Conservation (phyloP, 2,888 invertebrate genomes). For the Deroplatys truncata region DNA sequence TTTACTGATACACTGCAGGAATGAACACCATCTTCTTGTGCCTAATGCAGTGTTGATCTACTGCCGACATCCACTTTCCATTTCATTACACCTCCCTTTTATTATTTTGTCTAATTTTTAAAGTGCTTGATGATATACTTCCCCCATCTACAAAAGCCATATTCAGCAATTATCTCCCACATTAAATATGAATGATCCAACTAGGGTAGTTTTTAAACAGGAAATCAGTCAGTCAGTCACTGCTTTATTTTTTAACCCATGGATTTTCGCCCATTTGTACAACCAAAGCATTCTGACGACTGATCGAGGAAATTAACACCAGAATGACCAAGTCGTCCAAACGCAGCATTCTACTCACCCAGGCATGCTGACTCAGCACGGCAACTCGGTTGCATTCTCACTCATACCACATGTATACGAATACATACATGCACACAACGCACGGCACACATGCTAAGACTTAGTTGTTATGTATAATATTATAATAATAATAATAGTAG, state of each 20-base stretch:
- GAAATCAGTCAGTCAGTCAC: background rate
- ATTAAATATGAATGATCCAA: slow-evolving; percentile 16
- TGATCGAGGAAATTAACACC: background rate
- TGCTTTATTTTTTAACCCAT: background rate
- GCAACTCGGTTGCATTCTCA: background rate
- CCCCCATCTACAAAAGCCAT: slow-evolving; percentile 4
- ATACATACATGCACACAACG: slow-evolving; percentile 7
- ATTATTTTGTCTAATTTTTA: background rate
- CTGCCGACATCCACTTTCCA: background rate
- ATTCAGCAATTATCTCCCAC: slow-evolving; percentile 4
- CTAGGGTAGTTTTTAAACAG: slow-evolving; percentile 1
- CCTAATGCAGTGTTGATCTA: background rate
- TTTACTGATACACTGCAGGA: background rate
- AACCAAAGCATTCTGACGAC: background rate
- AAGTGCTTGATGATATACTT: slow-evolving; percentile 1
- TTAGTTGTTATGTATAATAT: slow-evolving; percentile 2
- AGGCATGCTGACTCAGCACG: background rate
- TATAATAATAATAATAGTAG: slow-evolving; percentile 2
- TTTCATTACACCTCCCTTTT: background rate
- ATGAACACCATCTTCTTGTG: background rate
- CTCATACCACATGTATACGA: background rate
- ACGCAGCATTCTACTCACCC: background rate
- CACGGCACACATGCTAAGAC: slow-evolving; percentile 1
- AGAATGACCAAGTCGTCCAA: background rate
- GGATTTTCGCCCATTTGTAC: background rate